Conservation (phyloP, 2,797 vertebrate species). For the Iguana delicatissima region DNA sequence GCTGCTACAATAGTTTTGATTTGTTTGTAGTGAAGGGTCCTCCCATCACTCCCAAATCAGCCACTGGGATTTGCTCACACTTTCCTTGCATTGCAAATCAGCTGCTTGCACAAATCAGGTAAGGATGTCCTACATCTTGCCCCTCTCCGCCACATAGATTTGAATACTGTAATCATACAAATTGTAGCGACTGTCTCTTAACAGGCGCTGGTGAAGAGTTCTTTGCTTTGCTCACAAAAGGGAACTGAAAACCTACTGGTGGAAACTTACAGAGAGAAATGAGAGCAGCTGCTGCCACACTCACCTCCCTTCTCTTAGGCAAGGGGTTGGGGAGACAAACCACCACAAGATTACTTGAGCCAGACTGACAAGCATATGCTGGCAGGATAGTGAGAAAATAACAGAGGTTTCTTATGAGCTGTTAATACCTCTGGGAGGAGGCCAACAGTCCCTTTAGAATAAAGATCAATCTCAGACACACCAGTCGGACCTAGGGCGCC, state of each 20-base stretch:
- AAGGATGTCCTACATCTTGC: background rate
- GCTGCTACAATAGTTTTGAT: background rate
- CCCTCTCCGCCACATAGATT: background rate
- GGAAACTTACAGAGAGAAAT: constrained; percentile 34
- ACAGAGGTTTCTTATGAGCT: background rate
- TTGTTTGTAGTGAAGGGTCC: background rate
- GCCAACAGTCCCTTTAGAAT: background rate
- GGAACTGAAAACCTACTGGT: constrained; percentile 69
- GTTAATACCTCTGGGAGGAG: background rate
- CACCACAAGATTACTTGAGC: background rate
- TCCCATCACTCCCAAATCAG: constrained; percentile 14
- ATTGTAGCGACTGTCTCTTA: background rate
- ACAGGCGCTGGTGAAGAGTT: constrained; percentile 36
- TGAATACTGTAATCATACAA: background rate
- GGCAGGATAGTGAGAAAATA: constrained; percentile 19
- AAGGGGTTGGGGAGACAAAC: background rate
- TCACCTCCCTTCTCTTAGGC: background rate
- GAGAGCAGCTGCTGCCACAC: constrained; percentile 34
- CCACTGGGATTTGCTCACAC: constrained; percentile 40
- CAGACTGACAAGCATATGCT: background rate
- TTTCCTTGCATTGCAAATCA: constrained; percentile 24
- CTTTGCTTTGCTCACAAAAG: constrained; percentile 50
- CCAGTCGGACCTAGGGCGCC: background rate
- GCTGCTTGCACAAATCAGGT: accelerated
- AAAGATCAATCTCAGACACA: background rate